Percentiles rank a stretch among this genome's conserved stretches.
These are phyloP conservation scores for Cerceris ruficornis DNA, from an alignment of 2,888 invertebrate genomes.

Conservation along the genomic window DNA sequence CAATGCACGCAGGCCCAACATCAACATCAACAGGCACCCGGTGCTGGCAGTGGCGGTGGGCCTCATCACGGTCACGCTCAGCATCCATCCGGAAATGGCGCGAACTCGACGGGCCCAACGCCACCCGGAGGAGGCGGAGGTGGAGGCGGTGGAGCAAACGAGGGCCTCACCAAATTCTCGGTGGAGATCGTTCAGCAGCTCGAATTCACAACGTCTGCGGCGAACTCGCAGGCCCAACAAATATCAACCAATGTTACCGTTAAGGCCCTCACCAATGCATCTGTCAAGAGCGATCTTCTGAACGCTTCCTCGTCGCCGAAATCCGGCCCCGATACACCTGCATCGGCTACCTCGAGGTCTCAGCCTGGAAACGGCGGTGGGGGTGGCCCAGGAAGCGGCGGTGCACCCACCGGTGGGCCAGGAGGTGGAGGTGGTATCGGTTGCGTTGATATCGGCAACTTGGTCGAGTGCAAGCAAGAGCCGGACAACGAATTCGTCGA, in stretches of 20 bases:
- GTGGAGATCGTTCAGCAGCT: constrained; percentile 96
- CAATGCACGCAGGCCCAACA: constrained; percentile 85
- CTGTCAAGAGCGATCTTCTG: constrained; percentile 84
- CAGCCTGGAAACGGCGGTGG: constrained; percentile 73
- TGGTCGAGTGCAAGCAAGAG: constrained; percentile 93
- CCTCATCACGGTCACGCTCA: constrained; percentile 74
- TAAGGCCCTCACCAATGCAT: constrained; percentile 89
- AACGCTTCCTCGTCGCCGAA: constrained; percentile 82
- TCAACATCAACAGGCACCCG: constrained; percentile 76
- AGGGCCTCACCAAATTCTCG: constrained; percentile 88
- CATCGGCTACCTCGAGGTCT: constrained; percentile 70
- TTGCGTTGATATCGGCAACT: constrained; percentile 84
- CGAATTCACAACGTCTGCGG: constrained; percentile 94
- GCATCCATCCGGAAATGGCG: constrained; percentile 73
- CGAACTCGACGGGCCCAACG: constrained; percentile 63
- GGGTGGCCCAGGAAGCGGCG: constrained; percentile 74
- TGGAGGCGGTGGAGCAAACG: constrained; percentile 74
- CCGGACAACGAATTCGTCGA: constrained; percentile 94
- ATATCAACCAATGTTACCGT: constrained; percentile 96
- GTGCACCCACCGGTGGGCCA: constrained; percentile 78
- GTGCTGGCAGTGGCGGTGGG: constrained; percentile 71
- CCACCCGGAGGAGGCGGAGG: constrained; percentile 52
- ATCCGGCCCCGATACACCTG: constrained; percentile 82
- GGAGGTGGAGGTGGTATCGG: constrained; percentile 70
- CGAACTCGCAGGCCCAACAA: constrained; percentile 93